Conservation (phyloP, 35 echinoderm and acorn worm species). For the Strongylocentrotus purpuratus region DNA sequence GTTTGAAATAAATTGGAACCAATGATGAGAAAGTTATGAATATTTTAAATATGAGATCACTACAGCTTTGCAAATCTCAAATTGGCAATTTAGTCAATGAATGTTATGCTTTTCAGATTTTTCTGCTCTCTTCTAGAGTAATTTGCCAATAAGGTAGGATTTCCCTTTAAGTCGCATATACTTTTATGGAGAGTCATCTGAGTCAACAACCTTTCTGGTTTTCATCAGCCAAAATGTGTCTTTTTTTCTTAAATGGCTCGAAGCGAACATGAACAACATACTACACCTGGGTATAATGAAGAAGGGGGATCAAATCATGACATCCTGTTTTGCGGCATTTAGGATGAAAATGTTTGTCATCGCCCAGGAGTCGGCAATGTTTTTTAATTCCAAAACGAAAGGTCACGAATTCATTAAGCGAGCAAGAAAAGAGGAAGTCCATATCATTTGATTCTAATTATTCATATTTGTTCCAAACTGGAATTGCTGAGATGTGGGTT, state of each 20-base stretch:
- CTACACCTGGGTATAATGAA: background rate
- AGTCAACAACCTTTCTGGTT: too few species aligned
- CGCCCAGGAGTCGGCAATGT: background rate
- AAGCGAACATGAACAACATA: background rate
- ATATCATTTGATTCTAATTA: background rate
- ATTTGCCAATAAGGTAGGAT: too few species aligned
- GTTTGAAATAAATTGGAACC: too few species aligned
- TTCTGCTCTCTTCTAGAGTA: too few species aligned
- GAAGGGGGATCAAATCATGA: background rate
- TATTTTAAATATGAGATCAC: too few species aligned
- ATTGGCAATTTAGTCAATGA: too few species aligned
- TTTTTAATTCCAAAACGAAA: background rate
- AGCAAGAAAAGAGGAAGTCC: background rate
- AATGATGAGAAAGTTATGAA: too few species aligned
- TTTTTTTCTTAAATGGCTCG: background rate
- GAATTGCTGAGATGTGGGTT: background rate
- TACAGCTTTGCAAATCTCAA: too few species aligned
- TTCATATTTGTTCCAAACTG: background rate
- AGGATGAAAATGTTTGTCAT: constrained; percentile 12
- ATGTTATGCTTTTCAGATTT: too few species aligned
- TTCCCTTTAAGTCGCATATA: too few species aligned
- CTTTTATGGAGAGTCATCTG: too few species aligned
- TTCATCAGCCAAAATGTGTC: background rate
- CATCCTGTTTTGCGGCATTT: constrained; percentile 4
- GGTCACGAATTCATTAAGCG: background rate